Conservation (phyloP, 2,797 vertebrate genomes). For the Mus spretus region DNA sequence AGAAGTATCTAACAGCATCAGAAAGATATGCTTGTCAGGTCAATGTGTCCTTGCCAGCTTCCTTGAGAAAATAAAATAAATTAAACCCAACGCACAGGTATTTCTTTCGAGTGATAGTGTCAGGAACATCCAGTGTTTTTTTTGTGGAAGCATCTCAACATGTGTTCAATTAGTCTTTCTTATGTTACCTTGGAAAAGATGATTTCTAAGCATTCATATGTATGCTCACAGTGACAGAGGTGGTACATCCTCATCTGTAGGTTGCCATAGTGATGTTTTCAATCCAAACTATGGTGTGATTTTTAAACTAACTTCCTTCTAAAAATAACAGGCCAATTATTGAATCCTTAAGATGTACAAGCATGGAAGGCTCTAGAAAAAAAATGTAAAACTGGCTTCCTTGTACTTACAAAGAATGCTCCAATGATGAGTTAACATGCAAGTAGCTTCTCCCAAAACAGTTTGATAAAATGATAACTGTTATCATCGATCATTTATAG, state of each 20-base stretch:
- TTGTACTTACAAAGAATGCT: constrained; percentile 11
- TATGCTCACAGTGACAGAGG: not conserved
- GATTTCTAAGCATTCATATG: constrained; percentile 31
- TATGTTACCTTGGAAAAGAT: not conserved
- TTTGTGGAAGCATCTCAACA: constrained; percentile 14
- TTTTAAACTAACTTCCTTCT: constrained; percentile 50
- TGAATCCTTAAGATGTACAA: not conserved
- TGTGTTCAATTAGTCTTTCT: constrained; percentile 33
- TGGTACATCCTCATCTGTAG: not conserved
- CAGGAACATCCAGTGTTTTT: constrained; percentile 16
- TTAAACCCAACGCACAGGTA: constrained; percentile 33
- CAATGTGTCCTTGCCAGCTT: constrained; percentile 51
- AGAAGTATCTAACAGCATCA: constrained; percentile 56
- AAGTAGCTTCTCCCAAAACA: constrained; percentile 36
- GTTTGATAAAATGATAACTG: constrained; percentile 18
- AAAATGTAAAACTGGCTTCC: constrained; percentile 1
- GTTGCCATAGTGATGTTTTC: constrained; percentile 39
- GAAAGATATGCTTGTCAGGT: constrained; percentile 57
- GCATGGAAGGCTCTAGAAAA: not conserved
- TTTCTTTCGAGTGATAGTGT: constrained; percentile 60
- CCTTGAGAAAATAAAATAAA: constrained; percentile 58
- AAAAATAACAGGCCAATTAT: constrained; percentile 2
- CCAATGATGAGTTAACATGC: not conserved
- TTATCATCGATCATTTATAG: constrained; percentile 30
- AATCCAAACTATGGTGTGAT: constrained; percentile 1